These are phyloP conservation scores for Mesitornis unicolor DNA, from an alignment of 2,113 vertebrate species.

Conservation along the genomic window DNA sequence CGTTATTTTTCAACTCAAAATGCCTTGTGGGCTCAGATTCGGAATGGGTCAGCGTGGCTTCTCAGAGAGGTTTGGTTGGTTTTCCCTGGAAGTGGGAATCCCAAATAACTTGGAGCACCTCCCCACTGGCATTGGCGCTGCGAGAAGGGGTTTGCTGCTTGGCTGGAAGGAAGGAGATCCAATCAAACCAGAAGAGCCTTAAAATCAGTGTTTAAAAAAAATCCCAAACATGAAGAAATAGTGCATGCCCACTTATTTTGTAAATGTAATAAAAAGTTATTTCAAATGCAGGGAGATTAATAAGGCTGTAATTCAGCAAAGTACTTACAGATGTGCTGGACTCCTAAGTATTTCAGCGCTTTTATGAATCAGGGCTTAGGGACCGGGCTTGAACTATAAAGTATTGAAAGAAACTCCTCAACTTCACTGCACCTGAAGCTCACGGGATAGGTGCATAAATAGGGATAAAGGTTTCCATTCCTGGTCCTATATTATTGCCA, in stretches of 20 bases:
- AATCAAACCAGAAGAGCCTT: not conserved
- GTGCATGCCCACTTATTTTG: constrained; percentile 30
- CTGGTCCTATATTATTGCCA: not conserved
- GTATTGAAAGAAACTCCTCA: not conserved
- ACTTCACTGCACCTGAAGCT: too few species aligned
- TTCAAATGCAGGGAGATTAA: constrained; percentile 52
- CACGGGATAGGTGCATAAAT: fast-evolving
- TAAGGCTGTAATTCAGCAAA: constrained; percentile 51
- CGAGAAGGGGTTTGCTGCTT: not conserved
- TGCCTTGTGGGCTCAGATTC: not conserved
- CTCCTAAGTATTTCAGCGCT: not conserved
- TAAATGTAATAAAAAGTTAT: constrained; percentile 34
- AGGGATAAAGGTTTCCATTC: not conserved
- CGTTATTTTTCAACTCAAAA: constrained; percentile 5
- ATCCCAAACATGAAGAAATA: not conserved
- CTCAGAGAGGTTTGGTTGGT: not conserved
- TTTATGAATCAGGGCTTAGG: not conserved
- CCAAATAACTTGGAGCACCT: not conserved
- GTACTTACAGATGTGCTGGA: constrained; percentile 31
- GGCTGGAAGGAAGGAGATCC: not conserved
- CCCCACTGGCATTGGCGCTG: not conserved
- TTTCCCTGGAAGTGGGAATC: not conserved
- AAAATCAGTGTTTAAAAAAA: not conserved
- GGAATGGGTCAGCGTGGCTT: not conserved
- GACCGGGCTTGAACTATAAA: not conserved